A percentile compares a stretch with the other conserved stretches of the same genome.
Evolutionary conservation across 2,113 vertebrate species (phyloP).

Genomic region (human): GRCh38 chr2:2643001-2643500

Average conservation of each 20-base stretch:
- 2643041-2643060: accelerated
- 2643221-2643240: too few relatives aligned
- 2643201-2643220: not conserved
- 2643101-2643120: accelerated
- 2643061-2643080: not conserved
- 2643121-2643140: too few relatives aligned
- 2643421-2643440: accelerated
- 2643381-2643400: accelerated
- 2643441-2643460: accelerated
- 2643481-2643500: not conserved
- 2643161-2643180: accelerated
- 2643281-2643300: accelerated
- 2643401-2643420: accelerated
- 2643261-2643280: accelerated
- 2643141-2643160: not conserved
- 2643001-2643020: not conserved
- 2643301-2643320: accelerated
- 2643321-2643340: accelerated
- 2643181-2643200: accelerated
- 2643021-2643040: not conserved
- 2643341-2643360: accelerated
- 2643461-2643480: accelerated
- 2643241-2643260: accelerated
- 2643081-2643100: accelerated
- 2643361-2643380: not conserved